Evolutionary conservation across 2,797 vertebrate genomes (phyloP).

Genomic region (Phoebastria nigripes): DNA sequence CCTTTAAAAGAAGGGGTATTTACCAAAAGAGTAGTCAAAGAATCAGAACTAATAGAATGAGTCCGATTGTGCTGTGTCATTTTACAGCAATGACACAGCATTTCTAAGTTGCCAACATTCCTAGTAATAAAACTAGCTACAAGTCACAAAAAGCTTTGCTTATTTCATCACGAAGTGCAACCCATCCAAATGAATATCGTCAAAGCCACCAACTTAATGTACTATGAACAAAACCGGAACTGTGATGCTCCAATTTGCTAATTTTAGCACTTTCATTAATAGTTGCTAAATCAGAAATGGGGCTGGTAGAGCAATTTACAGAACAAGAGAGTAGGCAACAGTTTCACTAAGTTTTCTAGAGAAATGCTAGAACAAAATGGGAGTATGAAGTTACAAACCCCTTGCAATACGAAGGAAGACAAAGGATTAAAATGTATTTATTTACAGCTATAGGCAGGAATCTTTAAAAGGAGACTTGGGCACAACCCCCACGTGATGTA

Average conservation of each 20-base stretch:
- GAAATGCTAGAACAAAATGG: background rate
- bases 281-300: background rate
- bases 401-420: background rate
- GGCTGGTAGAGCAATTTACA: background rate
- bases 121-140: background rate
- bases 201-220: background rate
- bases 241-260: background rate
- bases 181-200: background rate
- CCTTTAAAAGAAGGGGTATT: background rate
- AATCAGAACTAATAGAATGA: background rate
- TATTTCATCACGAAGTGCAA: background rate
- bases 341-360: background rate
- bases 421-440: background rate
- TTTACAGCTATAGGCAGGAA: background rate
- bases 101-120: background rate
- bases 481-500: background rate
- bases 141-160: background rate
- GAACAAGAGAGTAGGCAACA: background rate
- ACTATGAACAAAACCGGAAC: background rate
- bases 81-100: background rate
- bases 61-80: background rate
- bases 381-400: background rate
- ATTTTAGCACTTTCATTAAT: background rate
- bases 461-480: background rate
- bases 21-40: background rate